Evolutionary conservation across 2,888 invertebrate genomes (phyloP).

Genomic region (Sipunculus nudus): DNA sequence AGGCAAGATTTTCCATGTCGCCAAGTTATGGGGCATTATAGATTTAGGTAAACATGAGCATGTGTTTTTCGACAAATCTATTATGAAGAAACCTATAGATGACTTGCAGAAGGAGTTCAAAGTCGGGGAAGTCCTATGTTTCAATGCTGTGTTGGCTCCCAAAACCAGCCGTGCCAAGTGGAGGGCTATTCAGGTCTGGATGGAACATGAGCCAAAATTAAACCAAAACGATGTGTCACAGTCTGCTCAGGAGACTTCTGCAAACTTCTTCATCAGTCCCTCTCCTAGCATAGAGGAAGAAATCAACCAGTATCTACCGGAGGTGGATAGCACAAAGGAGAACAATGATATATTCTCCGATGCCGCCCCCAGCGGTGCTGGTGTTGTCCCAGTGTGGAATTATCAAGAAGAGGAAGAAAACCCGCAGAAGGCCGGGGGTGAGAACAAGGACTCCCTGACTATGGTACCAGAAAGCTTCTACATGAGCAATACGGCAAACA

Average conservation of each 20-base stretch:
- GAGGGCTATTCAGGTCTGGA: slow-evolving; percentile 66
- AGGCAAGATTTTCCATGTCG: slow-evolving; percentile 65
- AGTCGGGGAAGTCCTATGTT: slow-evolving; percentile 63
- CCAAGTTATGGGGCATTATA: slow-evolving; percentile 67
- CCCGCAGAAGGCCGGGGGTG: slow-evolving; percentile 9
- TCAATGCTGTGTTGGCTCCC: slow-evolving; percentile 66
- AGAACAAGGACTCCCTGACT: slow-evolving; percentile 39
- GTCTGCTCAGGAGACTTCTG: no score
- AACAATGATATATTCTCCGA: slow-evolving; percentile 53
- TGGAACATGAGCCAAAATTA: slow-evolving; percentile 61
- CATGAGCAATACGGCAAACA: slow-evolving; percentile 61
- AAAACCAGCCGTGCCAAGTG: slow-evolving; percentile 66
- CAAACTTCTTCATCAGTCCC: slow-evolving; percentile 32
- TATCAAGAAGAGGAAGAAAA: slow-evolving; percentile 36
- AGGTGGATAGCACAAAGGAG: slow-evolving; percentile 54
- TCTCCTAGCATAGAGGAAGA: slow-evolving; percentile 62
- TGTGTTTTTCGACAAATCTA: slow-evolving; percentile 66
- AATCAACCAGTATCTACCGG: slow-evolving; percentile 50
- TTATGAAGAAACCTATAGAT: slow-evolving; percentile 60
- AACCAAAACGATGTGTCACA: slow-evolving; percentile 53
- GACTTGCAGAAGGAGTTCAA: slow-evolving; percentile 63
- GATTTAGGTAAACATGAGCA: slow-evolving; percentile 67
- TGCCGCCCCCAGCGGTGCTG: slow-evolving; percentile 63
- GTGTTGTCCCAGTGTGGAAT: slow-evolving; percentile 64
- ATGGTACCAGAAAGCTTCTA: slow-evolving; percentile 64